Percentiles rank a stretch among this genome's conserved stretches.
Evolutionary conservation across 2,888 invertebrate species (phyloP).

Genomic region (Drosophila merina): DNA sequence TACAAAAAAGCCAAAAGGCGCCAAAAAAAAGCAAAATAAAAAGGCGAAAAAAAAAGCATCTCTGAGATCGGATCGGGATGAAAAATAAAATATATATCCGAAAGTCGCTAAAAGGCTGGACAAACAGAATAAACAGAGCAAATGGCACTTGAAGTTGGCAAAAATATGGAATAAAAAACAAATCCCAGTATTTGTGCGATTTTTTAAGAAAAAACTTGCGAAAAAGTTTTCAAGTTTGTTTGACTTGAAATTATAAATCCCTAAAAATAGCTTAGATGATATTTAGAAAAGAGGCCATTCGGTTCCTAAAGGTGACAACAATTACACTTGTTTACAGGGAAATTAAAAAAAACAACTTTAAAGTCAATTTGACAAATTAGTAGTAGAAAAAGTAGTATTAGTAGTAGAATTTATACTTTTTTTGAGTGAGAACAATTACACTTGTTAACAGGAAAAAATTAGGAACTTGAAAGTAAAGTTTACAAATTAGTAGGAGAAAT

Average conservation of each 20-base stretch:
- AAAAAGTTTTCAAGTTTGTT: constrained; percentile 52
- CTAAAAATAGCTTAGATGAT: constrained; percentile 55
- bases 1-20: constrained; percentile 54
- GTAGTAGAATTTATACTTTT: too few species aligned
- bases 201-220: constrained; percentile 22
- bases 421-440: too few species aligned
- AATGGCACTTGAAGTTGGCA: constrained; percentile 22
- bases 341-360: too few species aligned
- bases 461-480: too few species aligned
- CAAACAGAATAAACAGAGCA: constrained; percentile 26
- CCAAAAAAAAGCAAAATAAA: too few species aligned
- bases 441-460: too few species aligned
- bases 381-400: too few species aligned
- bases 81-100: constrained; percentile 1
- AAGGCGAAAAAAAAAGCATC: too few species aligned
- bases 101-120: constrained; percentile 17
- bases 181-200: constrained; percentile 20
- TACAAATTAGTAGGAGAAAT: too few species aligned
- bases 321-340: not conserved
- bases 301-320: not conserved
- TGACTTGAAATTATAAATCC: constrained; percentile 65
- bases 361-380: too few species aligned
- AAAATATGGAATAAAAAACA: constrained; percentile 5
- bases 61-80: constrained; percentile 44
- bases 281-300: too few species aligned